A percentile compares a stretch with the other conserved stretches of the same genome.
These are phyloP conservation scores for Hafferia zeledoni DNA, from an alignment of 2,797 vertebrate genomes.

Conservation along the genomic window DNA sequence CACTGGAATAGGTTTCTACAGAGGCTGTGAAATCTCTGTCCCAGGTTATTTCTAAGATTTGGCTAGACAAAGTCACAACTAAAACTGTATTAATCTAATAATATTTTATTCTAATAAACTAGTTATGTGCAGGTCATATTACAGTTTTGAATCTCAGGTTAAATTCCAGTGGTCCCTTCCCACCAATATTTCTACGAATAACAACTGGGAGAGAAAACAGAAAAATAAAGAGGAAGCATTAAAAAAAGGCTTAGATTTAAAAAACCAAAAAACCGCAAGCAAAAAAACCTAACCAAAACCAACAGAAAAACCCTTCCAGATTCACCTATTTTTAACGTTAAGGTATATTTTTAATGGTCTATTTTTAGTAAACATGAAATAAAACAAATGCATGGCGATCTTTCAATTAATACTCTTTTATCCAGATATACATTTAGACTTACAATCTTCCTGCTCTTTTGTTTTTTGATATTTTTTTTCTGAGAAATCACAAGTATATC, in stretches of 20 bases:
- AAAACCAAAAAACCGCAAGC: too few relatives aligned
- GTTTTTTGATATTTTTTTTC: not conserved
- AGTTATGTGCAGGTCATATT: not conserved
- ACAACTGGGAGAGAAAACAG: not conserved
- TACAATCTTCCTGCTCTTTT: not conserved
- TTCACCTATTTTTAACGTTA: not conserved
- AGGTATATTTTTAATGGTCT: not conserved
- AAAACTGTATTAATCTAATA: not conserved
- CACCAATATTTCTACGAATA: not conserved
- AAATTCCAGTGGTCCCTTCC: not conserved
- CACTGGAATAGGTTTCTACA: not conserved
- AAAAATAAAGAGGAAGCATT: not conserved
- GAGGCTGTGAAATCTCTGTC: not conserved
- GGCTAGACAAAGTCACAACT: not conserved
- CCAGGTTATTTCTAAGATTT: not conserved
- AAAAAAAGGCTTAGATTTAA: not conserved
- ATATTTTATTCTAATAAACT: not conserved
- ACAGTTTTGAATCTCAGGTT: not conserved
- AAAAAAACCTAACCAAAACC: not conserved
- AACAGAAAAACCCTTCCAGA: not conserved
- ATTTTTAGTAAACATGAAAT: not conserved
- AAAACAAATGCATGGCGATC: not conserved
- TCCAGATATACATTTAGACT: not conserved
- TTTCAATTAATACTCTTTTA: not conserved
- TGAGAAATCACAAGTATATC: not conserved